Evolutionary conservation across 2,888 invertebrate genomes (phyloP).

Genomic region (Meliscaeva auricollis): DNA sequence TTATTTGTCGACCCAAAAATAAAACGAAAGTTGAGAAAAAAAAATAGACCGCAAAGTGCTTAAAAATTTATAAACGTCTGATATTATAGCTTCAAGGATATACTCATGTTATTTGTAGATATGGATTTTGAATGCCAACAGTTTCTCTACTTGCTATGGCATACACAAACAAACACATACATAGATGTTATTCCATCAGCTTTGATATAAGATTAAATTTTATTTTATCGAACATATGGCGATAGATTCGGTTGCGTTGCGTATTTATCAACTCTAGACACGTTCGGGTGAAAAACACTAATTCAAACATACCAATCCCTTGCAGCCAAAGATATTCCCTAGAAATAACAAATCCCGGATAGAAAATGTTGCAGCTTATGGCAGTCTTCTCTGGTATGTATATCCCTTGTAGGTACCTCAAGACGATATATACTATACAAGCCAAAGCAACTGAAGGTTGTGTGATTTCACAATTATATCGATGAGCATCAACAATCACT

Average conservation of each 20-base stretch:
- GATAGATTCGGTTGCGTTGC: not conserved
- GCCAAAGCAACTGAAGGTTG: slow-evolving; percentile 30
- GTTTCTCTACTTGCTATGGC: not conserved
- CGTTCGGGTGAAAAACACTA: slow-evolving; percentile 48
- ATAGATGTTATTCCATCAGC: slow-evolving; percentile 44
- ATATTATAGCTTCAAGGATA: not conserved
- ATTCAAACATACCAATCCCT: slow-evolving; percentile 46
- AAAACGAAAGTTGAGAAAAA: not conserved
- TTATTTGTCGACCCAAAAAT: not conserved
- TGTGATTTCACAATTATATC: slow-evolving; percentile 63
- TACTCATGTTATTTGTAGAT: too few species aligned
- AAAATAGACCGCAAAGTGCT: slow-evolving; percentile 2
- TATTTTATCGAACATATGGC: slow-evolving; percentile 61
- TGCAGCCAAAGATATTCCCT: slow-evolving; percentile 49
- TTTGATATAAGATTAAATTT: slow-evolving; percentile 60
- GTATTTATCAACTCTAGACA: slow-evolving; percentile 60
- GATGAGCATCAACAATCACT: slow-evolving; percentile 61
- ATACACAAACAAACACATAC: too few species aligned
- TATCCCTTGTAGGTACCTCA: slow-evolving; percentile 12
- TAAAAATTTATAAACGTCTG: slow-evolving; percentile 44
- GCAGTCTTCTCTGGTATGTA: slow-evolving; percentile 23
- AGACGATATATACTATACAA: not conserved
- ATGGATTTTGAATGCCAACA: slow-evolving; percentile 48
- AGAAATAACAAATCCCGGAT: slow-evolving; percentile 50
- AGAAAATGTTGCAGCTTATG: slow-evolving; percentile 48